Evolutionary conservation across 2,113 vertebrate genomes (phyloP).

Genomic region (Campylorhamphus procurvoides): DNA sequence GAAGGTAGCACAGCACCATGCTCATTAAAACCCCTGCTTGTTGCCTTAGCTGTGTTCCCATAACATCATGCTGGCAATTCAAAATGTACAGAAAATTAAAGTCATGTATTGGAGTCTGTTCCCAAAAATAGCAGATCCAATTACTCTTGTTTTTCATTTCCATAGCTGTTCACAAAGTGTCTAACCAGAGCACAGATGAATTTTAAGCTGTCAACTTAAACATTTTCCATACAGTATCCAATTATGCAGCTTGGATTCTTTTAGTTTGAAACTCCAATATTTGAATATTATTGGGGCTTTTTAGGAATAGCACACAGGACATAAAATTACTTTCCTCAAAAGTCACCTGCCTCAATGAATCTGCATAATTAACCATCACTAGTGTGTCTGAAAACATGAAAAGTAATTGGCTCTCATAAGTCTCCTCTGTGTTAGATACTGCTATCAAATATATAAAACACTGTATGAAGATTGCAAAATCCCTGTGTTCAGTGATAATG

Average conservation of each 20-base stretch:
- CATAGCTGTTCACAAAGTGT: slow-evolving; percentile 32
- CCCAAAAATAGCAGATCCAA: slow-evolving; percentile 27
- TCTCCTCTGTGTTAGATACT: neutral
- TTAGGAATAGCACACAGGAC: neutral
- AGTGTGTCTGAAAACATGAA: neutral
- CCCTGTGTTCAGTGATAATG: neutral
- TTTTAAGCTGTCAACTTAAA: neutral
- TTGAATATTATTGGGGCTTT: neutral
- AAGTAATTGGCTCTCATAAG: neutral
- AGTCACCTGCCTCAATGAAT: neutral
- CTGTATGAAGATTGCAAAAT: neutral
- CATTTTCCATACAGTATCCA: neutral
- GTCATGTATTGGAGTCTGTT: neutral
- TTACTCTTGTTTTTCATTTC: neutral
- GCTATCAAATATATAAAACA: neutral
- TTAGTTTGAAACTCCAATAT: neutral
- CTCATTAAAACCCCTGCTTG: neutral
- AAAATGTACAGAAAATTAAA: slow-evolving; percentile 5
- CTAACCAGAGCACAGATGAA: neutral
- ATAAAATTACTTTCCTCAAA: neutral
- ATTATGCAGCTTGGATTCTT: neutral
- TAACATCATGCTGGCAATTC: neutral
- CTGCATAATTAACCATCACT: neutral
- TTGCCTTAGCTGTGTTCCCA: neutral
- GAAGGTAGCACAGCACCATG: neutral